phyloP scores from a whole-genome alignment of 2,797 vertebrate species.

The Malurus splendens region DNA sequence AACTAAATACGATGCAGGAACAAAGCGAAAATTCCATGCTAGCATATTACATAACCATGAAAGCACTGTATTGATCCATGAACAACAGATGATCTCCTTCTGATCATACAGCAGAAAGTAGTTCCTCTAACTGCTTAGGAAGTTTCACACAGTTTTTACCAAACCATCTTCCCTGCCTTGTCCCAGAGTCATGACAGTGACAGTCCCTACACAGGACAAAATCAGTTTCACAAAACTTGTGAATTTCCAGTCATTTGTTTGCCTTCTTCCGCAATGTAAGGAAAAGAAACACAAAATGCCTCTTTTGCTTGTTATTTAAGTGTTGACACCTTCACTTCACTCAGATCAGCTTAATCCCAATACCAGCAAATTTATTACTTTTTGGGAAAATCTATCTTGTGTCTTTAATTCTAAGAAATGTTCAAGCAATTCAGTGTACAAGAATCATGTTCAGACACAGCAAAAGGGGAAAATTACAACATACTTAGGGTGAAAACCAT shows the following conservation, averaged over 20 bases:
- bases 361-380: not conserved
- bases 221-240: not conserved
- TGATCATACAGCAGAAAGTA: not conserved
- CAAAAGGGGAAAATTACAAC: not conserved
- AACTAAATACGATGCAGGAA: not conserved
- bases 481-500: not conserved
- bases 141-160: not conserved
- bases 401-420: not conserved
- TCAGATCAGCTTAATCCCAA: not conserved
- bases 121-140: not conserved
- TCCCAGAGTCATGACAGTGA: not conserved
- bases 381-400: not conserved
- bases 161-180: not conserved
- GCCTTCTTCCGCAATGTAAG: not conserved
- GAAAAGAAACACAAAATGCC: not conserved
- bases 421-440: not conserved
- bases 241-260: not conserved
- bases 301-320: not conserved
- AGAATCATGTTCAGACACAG: not conserved
- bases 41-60: not conserved
- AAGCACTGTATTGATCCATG: not conserved
- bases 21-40: not conserved
- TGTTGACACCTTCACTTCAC: not conserved
- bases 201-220: not conserved
- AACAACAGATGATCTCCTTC: not conserved